A percentile compares a stretch with the other conserved stretches of the same genome.
Evolutionary conservation across 2,797 vertebrate species (phyloP).

Genomic region (Remorina albescens): DNA sequence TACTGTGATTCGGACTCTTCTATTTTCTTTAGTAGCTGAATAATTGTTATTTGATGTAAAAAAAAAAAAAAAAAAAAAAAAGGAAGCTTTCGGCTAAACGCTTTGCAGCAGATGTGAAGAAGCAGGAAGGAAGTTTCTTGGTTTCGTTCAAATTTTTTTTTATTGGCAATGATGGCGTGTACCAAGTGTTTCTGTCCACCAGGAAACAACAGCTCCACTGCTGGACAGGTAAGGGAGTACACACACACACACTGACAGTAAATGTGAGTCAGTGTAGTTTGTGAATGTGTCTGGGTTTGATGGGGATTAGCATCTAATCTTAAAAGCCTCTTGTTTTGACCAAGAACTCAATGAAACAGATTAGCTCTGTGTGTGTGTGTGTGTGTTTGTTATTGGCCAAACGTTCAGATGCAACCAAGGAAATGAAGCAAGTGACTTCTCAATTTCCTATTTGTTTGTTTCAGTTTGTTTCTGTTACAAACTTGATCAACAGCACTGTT

Average conservation of each 20-base stretch:
- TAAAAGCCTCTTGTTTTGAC: slow-evolving; percentile 53
- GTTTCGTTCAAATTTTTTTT: background rate
- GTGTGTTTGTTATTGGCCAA: slow-evolving; percentile 23
- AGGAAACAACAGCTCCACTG: slow-evolving; percentile 42
- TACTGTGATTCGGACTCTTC: too few species aligned
- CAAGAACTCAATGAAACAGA: slow-evolving; percentile 29
- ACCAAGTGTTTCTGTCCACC: slow-evolving; percentile 46
- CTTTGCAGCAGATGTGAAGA: slow-evolving; percentile 21
- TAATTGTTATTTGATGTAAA: too few species aligned
- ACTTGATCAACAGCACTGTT: background rate
- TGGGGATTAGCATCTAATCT: slow-evolving; percentile 62
- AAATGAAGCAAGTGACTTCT: slow-evolving; percentile 40
- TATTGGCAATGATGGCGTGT: slow-evolving; percentile 32
- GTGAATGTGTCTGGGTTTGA: slow-evolving; percentile 39
- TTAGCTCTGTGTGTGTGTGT: slow-evolving; percentile 20
- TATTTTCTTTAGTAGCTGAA: too few species aligned
- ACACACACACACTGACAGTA: background rate
- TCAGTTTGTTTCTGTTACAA: background rate
- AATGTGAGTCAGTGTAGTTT: background rate
- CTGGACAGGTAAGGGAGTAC: slow-evolving; percentile 56
- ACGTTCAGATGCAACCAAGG: slow-evolving; percentile 10
- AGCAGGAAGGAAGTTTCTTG: background rate
- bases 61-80: too few species aligned
- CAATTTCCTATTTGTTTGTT: slow-evolving; percentile 28
- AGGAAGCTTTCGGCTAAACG: too few species aligned